Base-by-base conservation (phyloP, 2,113 vertebrate species). In the Notothenia rossii region DNA sequence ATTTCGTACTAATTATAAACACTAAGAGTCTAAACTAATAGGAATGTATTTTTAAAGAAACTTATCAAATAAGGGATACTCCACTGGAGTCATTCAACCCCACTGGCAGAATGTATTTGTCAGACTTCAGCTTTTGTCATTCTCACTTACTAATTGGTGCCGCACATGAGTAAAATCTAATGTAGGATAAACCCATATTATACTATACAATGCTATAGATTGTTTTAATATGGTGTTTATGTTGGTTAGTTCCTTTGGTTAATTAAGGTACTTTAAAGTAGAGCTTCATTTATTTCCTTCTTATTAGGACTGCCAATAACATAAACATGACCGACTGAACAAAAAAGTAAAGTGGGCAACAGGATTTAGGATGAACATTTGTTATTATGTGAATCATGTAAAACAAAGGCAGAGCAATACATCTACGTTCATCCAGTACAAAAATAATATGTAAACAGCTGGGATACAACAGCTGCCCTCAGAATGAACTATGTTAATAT, bases 381-480 rank as follows among this genome's bases (percentile, higher is more conserved):
- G 25, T 22, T 22, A 22, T 22, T 25, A 25, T 25, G 25, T 25
- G 2, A 25, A 25, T 25, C 25, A 25, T 25, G 25, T 25, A 25
- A 25, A 25, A 25, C 25, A 25, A 25, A 25, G 25, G 25, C 25
- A 36, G 36, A 36, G 36, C 36, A 36, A 36, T 36, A 36, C 2
- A 25, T 25, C 25, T 25, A 25, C 25, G 2, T 25, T 25, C 25
- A 25, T 25, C 25, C 25, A 25, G 25, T 53, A 9, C 46, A 14
- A 25, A 45, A 29, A 58, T 20, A 4, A 10, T 71, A 72, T 61
- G 12, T 40, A 3, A 59, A 75, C 75, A 85, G 51, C 64, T 82
- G 79, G 17, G 56, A 40, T 1, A 14, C 25, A 72, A 55, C 82
- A 79, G 71, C 79, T 82, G 79, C 62, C 82, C 25, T 64, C 40